These are phyloP conservation scores for Sylvia borin DNA, from an alignment of 2,797 vertebrate genomes.

Conservation along the genomic window DNA sequence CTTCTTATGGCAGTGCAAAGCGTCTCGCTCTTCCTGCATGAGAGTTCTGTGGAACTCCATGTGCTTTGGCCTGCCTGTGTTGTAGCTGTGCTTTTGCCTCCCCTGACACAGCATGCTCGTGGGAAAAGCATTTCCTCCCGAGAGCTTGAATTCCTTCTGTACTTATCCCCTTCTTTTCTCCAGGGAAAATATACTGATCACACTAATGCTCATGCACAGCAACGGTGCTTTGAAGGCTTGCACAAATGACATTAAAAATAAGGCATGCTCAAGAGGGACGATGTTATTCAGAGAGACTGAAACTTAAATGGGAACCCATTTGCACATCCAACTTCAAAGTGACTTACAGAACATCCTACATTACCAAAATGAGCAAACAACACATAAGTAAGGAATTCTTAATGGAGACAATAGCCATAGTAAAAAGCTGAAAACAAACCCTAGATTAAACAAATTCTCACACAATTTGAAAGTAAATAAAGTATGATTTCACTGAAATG, in stretches of 20 bases:
- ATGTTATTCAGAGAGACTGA: not conserved
- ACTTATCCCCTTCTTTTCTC: not conserved
- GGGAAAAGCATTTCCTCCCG: not conserved
- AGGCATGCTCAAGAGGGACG: not conserved
- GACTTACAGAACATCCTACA: not conserved
- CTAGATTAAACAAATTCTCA: not conserved
- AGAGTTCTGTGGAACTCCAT: not conserved
- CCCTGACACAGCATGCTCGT: rapidly evolving
- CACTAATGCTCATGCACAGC: not conserved
- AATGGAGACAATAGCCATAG: not conserved
- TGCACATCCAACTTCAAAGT: not conserved
- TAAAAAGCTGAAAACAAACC: not conserved
- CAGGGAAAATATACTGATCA: not conserved
- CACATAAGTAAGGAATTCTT: not conserved
- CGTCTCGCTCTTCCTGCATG: not conserved
- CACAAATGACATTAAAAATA: not conserved
- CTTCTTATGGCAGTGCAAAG: not conserved
- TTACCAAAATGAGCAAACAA: not conserved
- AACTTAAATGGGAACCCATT: not conserved
- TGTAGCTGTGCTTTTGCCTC: not conserved
- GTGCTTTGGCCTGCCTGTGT: not conserved
- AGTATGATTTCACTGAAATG: not conserved
- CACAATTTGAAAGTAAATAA: not conserved
- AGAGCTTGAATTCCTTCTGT: not conserved
- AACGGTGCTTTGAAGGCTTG: not conserved